phyloP scores from a whole-genome alignment of 2,888 invertebrate genomes.

The Buathra laborator region DNA sequence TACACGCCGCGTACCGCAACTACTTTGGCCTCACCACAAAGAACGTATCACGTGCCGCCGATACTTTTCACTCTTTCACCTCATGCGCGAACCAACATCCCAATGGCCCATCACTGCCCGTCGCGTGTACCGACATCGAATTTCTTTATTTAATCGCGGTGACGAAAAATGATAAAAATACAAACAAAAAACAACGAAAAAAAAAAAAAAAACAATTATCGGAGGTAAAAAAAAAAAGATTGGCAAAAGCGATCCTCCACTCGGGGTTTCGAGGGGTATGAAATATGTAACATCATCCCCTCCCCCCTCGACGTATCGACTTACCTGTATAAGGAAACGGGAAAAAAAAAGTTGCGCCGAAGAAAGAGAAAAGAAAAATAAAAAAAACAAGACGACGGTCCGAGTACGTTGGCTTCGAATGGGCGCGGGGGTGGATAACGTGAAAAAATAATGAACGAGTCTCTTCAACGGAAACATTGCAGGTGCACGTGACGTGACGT shows the following conservation, averaged over 20 bases:
- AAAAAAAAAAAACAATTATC: too few species aligned
- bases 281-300: slow-evolving; percentile 62
- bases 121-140: neutral
- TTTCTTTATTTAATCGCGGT: neutral
- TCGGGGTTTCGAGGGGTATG: slow-evolving; percentile 53
- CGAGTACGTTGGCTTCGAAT: slow-evolving; percentile 61
- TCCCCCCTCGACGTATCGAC: slow-evolving; percentile 60
- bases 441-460: slow-evolving; percentile 62
- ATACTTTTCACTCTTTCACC: slow-evolving; percentile 78
- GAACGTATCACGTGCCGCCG: slow-evolving; percentile 78
- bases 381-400: slow-evolving; percentile 32
- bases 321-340: slow-evolving; percentile 34
- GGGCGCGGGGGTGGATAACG: slow-evolving; percentile 17
- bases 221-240: slow-evolving; percentile 23
- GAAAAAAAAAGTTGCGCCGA: slow-evolving; percentile 27
- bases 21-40: slow-evolving; percentile 76
- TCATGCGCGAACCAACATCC: slow-evolving; percentile 44
- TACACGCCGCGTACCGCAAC: slow-evolving; percentile 80
- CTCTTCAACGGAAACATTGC: slow-evolving; percentile 47
- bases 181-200: too few species aligned
- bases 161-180: neutral
- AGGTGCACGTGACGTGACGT: slow-evolving; percentile 63
- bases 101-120: neutral
- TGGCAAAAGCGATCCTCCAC: slow-evolving; percentile 24
- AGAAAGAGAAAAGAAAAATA: slow-evolving; percentile 25